These are phyloP conservation scores for Sebastes aleutianus DNA, from an alignment of 2,797 vertebrate species.

Conservation along the genomic window DNA sequence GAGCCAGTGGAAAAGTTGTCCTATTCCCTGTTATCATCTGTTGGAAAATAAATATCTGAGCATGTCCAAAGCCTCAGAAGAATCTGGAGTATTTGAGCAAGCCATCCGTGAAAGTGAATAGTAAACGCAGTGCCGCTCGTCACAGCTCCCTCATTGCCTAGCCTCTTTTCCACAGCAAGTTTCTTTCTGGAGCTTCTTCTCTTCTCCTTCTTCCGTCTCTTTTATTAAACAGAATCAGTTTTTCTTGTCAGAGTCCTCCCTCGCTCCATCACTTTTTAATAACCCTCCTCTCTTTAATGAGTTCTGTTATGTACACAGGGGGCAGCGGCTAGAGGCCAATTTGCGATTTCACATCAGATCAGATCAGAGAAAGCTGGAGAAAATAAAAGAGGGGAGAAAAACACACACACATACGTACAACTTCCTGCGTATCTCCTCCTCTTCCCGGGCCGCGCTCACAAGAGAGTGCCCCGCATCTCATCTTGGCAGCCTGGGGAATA, in stretches of 20 bases:
- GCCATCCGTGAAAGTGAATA: conserved; percentile 64
- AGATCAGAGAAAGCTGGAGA: conserved; percentile 70
- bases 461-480: conserved; percentile 63
- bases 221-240: conserved; percentile 75
- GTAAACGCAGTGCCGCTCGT: conserved; percentile 35
- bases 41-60: conserved; percentile 62
- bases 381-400: conserved; percentile 39
- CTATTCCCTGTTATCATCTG: conserved; percentile 60
- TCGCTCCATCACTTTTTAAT: conserved; percentile 83
- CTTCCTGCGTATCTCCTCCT: conserved; percentile 46
- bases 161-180: conserved; percentile 45
- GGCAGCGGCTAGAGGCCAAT: conserved; percentile 79
- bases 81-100: conserved; percentile 47
- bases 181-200: conserved; percentile 36
- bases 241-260: conserved; percentile 76
- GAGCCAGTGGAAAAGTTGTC: conserved; percentile 50
- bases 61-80: conserved; percentile 56
- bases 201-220: conserved; percentile 46
- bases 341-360: conserved; percentile 81
- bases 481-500: conserved; percentile 71
- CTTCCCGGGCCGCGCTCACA: conserved; percentile 37
- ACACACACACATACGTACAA: conserved; percentile 6
- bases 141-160: conserved; percentile 52
- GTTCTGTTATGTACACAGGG: conserved; percentile 82
- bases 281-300: conserved; percentile 82